Evolutionary conservation across 2,888 invertebrate species (phyloP), one percentile per base, ranked within the genome.

Genomic region (Oligia fasciuncula): DNA sequence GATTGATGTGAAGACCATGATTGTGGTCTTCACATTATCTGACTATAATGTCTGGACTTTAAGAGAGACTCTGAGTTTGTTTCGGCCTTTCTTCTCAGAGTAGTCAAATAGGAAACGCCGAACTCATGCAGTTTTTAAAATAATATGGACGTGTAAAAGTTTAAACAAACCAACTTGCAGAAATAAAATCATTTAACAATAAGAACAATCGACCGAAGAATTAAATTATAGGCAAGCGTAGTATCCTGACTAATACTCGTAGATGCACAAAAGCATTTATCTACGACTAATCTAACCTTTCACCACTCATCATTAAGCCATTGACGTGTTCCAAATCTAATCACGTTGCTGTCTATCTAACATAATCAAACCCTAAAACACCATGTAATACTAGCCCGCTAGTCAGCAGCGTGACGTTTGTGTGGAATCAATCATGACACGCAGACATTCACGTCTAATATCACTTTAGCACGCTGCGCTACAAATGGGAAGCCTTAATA

Each of bases 401-500:
- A 77, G 83, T 78, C 82, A 68, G 66, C 13, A 65, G 78, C 87
- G 87, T 89, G 93, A 94, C 77, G 78, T 92, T 83, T 88, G 92
- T 69, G 91, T 91, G 91, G 93, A 96, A 96, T 96, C 96, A 96
- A 96, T 96, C 95, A 95, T 95, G 95, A 93, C 94, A 76, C 80
- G 87, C 92, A 93, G 91, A 89, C 92, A 92, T 93, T 93, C 94
- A 90, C 90, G 91, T 94, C 95, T 95, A 96, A 96, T 96, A 95
- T 95, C 95, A 96, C 95, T 96, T 96, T 95, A 94, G 94, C 94
- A 94, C 92, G 93, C 93, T 92, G 93, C 91, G 87, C 91, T 92
- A 91, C 92, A 94, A 95, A 95, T 95, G 93, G 93, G 95, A 95
- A 95, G 90, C 95, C 95, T 94, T 95, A 94, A 95, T 94, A 94